Base-by-base conservation (phyloP, 23 tunicate genomes). In the Ciona savignyi region DNA sequence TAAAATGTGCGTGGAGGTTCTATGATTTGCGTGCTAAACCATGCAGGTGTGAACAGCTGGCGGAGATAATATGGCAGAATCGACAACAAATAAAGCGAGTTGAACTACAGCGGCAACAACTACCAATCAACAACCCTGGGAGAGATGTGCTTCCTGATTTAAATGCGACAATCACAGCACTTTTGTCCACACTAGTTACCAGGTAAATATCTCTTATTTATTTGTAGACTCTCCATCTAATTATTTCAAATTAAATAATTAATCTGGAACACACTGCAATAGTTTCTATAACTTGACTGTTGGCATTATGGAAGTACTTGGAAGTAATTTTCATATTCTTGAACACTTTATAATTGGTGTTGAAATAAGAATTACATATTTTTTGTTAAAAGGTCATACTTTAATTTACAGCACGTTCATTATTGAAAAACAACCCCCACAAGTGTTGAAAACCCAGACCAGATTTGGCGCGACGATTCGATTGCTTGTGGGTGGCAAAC, bases 401-500 rank as follows among this genome's bases (percentile, higher is more conserved):
- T 65, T 4, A 61, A 33, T 65, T 76, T 80, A 32, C 80, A 86
- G 93, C 78, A 83, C 98, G 25, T 93, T 93, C 61, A 83, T 93
- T 0, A 93, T 93, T 51, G 98, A 93, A 65, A 93, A 93, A 76
- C 98, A 93, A 66, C 98, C 98, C 11, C 98, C 98, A 32, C 98
- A 93, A 78, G 98, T 93, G 27, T 70, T 93, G 75, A 93, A 93
- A 66, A 93, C 98, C 20, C 98, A 93, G 74, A 93, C 98, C 6
- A 68, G 98, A 20, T 93, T 93, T 32, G 98, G 98, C 19, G 93
- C 98, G 15, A 93, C 98, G 42, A 83, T 93, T 25, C 93, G 98
- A 21, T 68, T 93, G 35, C 71, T 93, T 29, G 89, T 93, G 27
- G 98, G 98, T 21, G 98, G 98, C 26, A 93, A 93, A 77, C 68